Conservation (phyloP, 2,113 vertebrate species). For the Gymnarchus niloticus region DNA sequence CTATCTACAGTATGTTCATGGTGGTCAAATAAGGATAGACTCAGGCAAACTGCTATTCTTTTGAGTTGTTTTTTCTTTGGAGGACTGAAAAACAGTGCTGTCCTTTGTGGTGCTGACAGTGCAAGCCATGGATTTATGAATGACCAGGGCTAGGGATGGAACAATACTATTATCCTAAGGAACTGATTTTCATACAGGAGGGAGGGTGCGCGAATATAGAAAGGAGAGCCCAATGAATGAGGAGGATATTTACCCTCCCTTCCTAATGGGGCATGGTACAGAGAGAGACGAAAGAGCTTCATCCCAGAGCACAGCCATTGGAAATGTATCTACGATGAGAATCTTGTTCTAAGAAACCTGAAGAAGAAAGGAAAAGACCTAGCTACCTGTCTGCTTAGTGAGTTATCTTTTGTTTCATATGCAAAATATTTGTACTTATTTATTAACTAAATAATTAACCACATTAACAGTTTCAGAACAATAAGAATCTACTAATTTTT, state of each 20-base stretch:
- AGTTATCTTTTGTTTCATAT: conserved; percentile 1
- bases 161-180: conserved; percentile 64
- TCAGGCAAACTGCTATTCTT: neutral
- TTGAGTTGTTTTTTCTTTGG: conserved; percentile 46
- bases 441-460: no score
- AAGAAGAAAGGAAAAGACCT: neutral
- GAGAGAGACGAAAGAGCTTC: conserved; percentile 56
- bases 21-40: neutral
- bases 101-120: conserved; percentile 52
- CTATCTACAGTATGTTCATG: neutral
- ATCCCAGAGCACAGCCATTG: conserved; percentile 1
- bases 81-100: conserved; percentile 49
- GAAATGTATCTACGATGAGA: neutral
- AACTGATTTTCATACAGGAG: conserved; percentile 55
- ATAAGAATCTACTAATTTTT: neutral
- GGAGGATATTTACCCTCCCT: conserved; percentile 44
- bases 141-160: conserved; percentile 50
- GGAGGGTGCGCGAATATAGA: conserved; percentile 36
- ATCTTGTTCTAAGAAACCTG: neutral
- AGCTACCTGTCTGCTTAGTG: neutral
- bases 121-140: conserved; percentile 61
- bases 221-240: conserved; percentile 26
- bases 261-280: conserved; percentile 66
- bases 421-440: neutral
- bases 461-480: neutral